Evolutionary conservation across 2,797 vertebrate genomes (phyloP), one percentile per base, ranked within the genome.

Genomic region (Hippopotamyrus pictus): DNA sequence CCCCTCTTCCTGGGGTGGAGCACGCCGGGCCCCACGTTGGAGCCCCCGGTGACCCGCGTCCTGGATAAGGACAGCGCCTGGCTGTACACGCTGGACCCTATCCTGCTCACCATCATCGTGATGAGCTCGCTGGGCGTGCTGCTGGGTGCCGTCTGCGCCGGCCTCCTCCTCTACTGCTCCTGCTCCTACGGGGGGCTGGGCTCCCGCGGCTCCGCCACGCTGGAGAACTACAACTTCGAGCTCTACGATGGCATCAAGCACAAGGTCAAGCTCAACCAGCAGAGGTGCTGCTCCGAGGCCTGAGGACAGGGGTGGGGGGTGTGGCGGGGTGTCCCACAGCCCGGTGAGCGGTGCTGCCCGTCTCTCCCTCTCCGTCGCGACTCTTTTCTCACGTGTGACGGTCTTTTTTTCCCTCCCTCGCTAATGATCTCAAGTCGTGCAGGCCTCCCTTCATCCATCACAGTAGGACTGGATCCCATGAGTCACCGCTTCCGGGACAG

Each of bases 161-260:
- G 98, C 0, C 94, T 99, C 25, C 96, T 99, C 17, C 97, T 99
- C 86, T 99, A 99, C 95, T 99, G 98, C 94, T 97, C 98, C 0
- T 99, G 98, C 89, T 99, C 97, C 0, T 99, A 99, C 2, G 95
- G 97, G 0, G 97, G 98, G 87, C 96, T 99, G 2, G 98, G 97
- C 4, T 98, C 98, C 0, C 97, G 98, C 90, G 98, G 97, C 94
- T 99, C 98, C 93, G 99, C 98, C 22, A 99, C 98, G 0, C 95
- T 99, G 94, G 98, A 99, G 95, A 99, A 99, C 95, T 99, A 99
- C 96, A 99, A 99, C 96, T 99, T 99, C 0, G 98, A 99, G 94
- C 95, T 99, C 90, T 99, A 99, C 0, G 98, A 99, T 0, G 98
- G 98, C 90, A 98, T 99, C 94, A 99, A 99, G 95, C 98, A 99